phyloP scores from a whole-genome alignment of 2,113 vertebrate species.

The Willisornis vidua region DNA sequence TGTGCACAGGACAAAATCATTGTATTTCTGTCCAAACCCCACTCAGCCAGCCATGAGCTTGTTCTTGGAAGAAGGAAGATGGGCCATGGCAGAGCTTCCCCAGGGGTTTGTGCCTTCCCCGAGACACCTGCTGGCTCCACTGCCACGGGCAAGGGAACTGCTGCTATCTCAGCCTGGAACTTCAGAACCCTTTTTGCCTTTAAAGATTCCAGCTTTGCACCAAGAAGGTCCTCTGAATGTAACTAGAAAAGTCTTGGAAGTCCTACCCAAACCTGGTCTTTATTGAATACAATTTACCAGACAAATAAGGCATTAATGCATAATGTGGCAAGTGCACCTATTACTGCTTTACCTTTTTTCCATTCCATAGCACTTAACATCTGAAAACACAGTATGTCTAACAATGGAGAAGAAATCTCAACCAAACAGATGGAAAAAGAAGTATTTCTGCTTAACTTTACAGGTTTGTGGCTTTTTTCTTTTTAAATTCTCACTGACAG shows the following conservation, averaged over 20 bases:
- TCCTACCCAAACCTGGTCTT: neutral
- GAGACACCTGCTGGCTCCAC: neutral
- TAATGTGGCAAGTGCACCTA: neutral
- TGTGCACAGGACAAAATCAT: neutral
- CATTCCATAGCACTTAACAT: neutral
- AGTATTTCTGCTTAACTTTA: conserved; percentile 11
- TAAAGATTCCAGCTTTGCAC: neutral
- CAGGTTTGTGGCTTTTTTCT: neutral
- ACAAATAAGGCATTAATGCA: neutral
- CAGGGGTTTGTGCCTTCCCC: rapidly evolving
- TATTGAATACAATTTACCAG: neutral
- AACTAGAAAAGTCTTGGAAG: neutral
- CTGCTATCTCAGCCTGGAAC: neutral
- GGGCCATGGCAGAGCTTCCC: neutral
- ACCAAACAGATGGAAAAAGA: neutral
- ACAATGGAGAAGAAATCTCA: neutral
- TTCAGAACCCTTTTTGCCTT: neutral
- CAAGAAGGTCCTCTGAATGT: neutral
- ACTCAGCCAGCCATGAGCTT: neutral
- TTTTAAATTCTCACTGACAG: neutral
- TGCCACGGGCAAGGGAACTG: neutral
- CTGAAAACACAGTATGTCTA: neutral
- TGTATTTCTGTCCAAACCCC: neutral
- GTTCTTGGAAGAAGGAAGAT: neutral
- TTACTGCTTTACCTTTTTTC: neutral